phyloP scores from a whole-genome alignment of 2,888 invertebrate species.

The Agonopterix alstromeriana region DNA sequence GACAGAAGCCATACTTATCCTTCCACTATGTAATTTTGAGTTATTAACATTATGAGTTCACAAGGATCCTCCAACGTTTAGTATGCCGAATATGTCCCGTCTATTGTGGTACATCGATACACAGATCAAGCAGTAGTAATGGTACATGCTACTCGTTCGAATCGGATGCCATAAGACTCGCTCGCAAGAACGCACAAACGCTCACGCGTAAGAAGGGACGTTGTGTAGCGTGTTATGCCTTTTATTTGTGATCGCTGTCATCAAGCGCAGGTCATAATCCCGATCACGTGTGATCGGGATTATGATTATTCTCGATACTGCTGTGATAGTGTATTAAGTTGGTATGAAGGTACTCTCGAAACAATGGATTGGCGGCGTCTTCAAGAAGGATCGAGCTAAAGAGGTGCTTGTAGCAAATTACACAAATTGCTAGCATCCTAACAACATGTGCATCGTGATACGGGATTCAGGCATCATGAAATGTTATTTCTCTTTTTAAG shows the following conservation, averaged over 20 bases:
- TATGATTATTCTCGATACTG: too few relatives aligned
- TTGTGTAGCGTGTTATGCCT: too few relatives aligned
- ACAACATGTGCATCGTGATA: too few relatives aligned
- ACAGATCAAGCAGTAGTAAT: too few relatives aligned
- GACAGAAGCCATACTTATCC: slow-evolving; percentile 57
- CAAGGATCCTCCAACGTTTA: slow-evolving; percentile 19
- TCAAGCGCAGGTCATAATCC: too few relatives aligned
- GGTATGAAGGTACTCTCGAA: background rate
- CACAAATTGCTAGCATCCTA: slow-evolving; percentile 10
- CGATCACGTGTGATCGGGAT: too few relatives aligned
- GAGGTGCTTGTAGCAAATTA: slow-evolving; percentile 7
- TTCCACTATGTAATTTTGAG: slow-evolving; percentile 57
- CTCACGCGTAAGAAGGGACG: too few relatives aligned
- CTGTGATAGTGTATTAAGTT: too few relatives aligned
- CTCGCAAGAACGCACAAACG: too few relatives aligned
- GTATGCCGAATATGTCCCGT: slow-evolving; percentile 39
- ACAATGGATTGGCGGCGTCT: slow-evolving; percentile 1
- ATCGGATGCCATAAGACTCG: background rate
- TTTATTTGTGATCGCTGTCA: too few relatives aligned
- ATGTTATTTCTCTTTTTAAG: too few relatives aligned
- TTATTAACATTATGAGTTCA: slow-evolving; percentile 41
- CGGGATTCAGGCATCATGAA: too few relatives aligned
- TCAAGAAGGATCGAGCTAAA: background rate
- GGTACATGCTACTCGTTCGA: background rate
- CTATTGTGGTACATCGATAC: slow-evolving; percentile 12